Base-by-base conservation (phyloP, 1,140 invertebrate species). In the Drosophila navojoa region DNA sequence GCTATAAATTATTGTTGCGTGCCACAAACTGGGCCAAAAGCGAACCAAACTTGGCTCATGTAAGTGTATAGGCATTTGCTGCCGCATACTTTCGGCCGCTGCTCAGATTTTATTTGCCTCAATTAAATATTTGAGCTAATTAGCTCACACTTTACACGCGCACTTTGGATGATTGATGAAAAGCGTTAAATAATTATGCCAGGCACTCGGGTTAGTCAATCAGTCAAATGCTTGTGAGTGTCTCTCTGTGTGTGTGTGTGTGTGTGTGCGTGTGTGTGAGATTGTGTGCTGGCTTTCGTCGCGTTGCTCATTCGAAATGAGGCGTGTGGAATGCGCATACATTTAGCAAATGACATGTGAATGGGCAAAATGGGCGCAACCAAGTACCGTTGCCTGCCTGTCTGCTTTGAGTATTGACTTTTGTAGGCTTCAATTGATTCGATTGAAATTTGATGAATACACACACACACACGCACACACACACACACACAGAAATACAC, bases 91-190 rank as follows among this genome's bases (percentile, higher is more conserved):
- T 85, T 71, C 63, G 60, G 55, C 49, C 73, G 44, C 25, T 38
- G 50, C 47, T 68, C 71, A 76, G 81, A 81, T 87, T 86, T 86
- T 82, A 82, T 87, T 82, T 82, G 71, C 76, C 62, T 66, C 71
- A 79, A 82, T 87, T 82, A 82, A 82, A 89, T 82, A 71, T 87
- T 87, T 77, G 71, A 87, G 82, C 82, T 89, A 89, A 87, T 87
- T 89, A 89, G 84, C 82, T 66, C 49, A 81, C 81, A 86, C 81
- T 85, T 79, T 52, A 45, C 74, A 61, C 44, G 27, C 73, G 63
- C 57, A 66, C 52, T 53, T 25, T 40, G 27, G 11, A 44, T 81
- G 78, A 81, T 81, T 85, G 81, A 86, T 86, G 81, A 53, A 49
- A 67, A 66, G 70, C 75, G 66, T 81, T 86, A 75, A 86, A 85